These are phyloP conservation scores for Galerucella calmariensis DNA, from an alignment of 2,888 invertebrate species.

Conservation along the genomic window DNA sequence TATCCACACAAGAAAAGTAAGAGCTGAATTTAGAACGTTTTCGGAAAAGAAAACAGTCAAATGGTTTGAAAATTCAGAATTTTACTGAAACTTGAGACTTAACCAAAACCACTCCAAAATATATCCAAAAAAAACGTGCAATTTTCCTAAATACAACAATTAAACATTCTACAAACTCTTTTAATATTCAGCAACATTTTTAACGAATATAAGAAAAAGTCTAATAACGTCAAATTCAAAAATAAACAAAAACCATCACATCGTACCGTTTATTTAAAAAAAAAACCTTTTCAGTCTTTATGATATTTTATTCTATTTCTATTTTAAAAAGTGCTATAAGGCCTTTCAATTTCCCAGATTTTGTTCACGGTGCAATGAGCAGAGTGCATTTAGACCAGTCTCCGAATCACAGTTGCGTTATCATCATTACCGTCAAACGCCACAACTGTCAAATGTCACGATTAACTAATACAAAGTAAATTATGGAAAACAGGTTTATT, in stretches of 20 bases:
- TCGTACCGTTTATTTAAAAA: background rate
- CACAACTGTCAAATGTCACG: background rate
- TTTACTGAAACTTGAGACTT: too few species aligned
- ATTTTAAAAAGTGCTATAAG: slow-evolving; percentile 24
- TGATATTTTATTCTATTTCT: slow-evolving; percentile 13
- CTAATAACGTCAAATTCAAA: background rate
- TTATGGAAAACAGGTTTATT: background rate
- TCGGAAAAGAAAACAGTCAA: too few species aligned
- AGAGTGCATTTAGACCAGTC: background rate
- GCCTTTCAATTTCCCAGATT: slow-evolving; percentile 12
- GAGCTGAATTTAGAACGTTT: too few species aligned
- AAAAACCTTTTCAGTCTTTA: slow-evolving; percentile 24
- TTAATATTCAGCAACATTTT: background rate
- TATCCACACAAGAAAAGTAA: too few species aligned
- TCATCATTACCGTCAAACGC: background rate
- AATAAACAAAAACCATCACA: background rate
- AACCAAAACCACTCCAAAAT: too few species aligned
- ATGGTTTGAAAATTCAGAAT: too few species aligned
- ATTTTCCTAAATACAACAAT: slow-evolving; percentile 1
- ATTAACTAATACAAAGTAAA: background rate
- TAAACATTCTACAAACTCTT: background rate
- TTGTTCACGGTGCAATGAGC: slow-evolving; percentile 2
- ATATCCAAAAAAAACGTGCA: background rate
- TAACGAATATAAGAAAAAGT: background rate
- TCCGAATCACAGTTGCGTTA: background rate